Conservation (phyloP, 2,113 vertebrate species). For the Notothenia coriiceps region DNA sequence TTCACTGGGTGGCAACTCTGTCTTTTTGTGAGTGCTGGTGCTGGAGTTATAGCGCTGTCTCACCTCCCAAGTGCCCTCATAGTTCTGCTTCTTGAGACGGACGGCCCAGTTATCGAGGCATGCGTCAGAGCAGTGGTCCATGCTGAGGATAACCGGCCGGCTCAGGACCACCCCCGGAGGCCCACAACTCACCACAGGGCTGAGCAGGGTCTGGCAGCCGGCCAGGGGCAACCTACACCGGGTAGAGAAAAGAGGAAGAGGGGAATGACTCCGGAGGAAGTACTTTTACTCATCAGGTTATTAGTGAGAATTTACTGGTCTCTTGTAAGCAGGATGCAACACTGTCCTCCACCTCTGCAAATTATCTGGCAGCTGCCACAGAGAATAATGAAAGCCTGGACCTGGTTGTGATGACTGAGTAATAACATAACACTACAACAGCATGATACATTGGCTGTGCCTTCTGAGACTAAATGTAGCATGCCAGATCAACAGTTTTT, state of each 20-base stretch:
- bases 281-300: conserved; percentile 48
- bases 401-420: conserved; percentile 49
- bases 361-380: conserved; percentile 59
- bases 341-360: conserved; percentile 49
- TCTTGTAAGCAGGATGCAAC: conserved; percentile 49
- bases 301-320: conserved; percentile 55
- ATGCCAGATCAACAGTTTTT: conserved; percentile 65
- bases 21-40: conserved; percentile 55
- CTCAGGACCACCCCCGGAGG: conserved; percentile 97
- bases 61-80: conserved; percentile 98
- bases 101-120: conserved; percentile 96
- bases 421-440: conserved; percentile 36
- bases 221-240: conserved; percentile 92
- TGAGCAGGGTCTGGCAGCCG: conserved; percentile 96
- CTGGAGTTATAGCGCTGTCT: conserved; percentile 64
- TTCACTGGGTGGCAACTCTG: conserved; percentile 53
- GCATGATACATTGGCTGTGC: conserved; percentile 33
- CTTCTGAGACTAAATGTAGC: conserved; percentile 50
- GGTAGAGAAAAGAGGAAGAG: conserved; percentile 13
- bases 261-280: conserved; percentile 29
- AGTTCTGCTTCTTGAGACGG: conserved; percentile 96
- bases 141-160: conserved; percentile 93
- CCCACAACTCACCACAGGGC: conserved; percentile 97
- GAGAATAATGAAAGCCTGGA: conserved; percentile 55
- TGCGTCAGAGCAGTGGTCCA: conserved; percentile 97